Percentiles rank a stretch among this genome's conserved stretches.
phyloP scores from a whole-genome alignment of 2,113 vertebrate genomes.

The Dolichotis patagonum region DNA sequence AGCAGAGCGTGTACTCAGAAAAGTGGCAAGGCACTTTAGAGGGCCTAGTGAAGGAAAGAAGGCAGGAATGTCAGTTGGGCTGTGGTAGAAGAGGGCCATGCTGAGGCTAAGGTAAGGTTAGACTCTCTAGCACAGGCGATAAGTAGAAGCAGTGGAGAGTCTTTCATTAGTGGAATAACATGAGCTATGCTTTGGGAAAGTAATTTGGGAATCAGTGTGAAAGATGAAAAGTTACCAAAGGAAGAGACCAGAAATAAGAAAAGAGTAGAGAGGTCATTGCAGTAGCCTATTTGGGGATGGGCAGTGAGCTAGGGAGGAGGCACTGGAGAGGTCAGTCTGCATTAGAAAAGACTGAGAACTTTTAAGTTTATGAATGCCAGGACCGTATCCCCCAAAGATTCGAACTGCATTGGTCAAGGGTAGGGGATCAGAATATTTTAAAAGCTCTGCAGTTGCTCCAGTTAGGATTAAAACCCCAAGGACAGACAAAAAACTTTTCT shows the following conservation, averaged over 20 bases:
- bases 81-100: background rate
- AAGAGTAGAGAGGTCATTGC: background rate
- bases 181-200: background rate
- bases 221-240: background rate
- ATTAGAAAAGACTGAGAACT: background rate
- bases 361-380: background rate
- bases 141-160: background rate
- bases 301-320: background rate
- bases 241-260: background rate
- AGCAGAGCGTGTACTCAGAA: background rate
- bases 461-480: background rate
- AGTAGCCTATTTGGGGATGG: background rate
- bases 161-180: background rate
- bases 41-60: background rate
- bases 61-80: background rate
- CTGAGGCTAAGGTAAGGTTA: background rate
- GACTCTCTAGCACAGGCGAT: background rate
- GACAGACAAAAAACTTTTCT: slow-evolving; percentile 10
- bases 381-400: background rate
- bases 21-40: background rate
- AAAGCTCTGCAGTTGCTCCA: background rate
- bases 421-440: background rate
- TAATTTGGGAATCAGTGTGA: background rate
- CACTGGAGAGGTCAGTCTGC: background rate
- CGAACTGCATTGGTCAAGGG: background rate